These are phyloP conservation scores for Gonocerus acuteangulatus DNA, from an alignment of 2,888 invertebrate genomes.

Conservation along the genomic window DNA sequence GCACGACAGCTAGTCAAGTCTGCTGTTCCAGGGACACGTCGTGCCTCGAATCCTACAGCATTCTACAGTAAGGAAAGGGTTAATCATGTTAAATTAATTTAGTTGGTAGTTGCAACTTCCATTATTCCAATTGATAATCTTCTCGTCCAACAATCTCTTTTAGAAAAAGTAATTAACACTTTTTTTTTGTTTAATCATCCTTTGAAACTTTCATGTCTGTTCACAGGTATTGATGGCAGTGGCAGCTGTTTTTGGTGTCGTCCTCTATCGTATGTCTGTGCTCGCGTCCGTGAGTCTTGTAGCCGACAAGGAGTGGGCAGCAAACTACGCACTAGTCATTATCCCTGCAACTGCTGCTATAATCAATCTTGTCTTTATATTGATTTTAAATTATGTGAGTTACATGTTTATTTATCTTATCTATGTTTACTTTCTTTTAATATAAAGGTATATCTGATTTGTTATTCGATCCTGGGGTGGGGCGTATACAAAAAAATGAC, in stretches of 20 bases:
- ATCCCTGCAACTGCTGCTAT: slow-evolving; percentile 85
- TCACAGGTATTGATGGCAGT: slow-evolving; percentile 66
- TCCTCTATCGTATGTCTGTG: slow-evolving; percentile 82
- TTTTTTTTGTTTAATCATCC: too few species aligned
- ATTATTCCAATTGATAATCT: too few species aligned
- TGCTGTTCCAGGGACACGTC: too few species aligned
- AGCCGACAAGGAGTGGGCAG: slow-evolving; percentile 54
- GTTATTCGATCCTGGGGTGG: too few species aligned
- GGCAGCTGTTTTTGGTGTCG: slow-evolving; percentile 85
- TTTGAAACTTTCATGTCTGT: too few species aligned
- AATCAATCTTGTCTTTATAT: slow-evolving; percentile 84
- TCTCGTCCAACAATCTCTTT: too few species aligned
- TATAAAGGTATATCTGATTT: slow-evolving; percentile 4
- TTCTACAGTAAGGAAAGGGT: too few species aligned
- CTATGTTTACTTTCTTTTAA: background rate
- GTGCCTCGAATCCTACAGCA: too few species aligned
- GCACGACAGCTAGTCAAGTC: too few species aligned
- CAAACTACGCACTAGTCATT: slow-evolving; percentile 70
- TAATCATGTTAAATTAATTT: too few species aligned
- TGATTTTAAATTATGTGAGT: slow-evolving; percentile 74
- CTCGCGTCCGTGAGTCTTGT: slow-evolving; percentile 61
- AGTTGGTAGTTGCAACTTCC: too few species aligned
- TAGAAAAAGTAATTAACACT: too few species aligned
- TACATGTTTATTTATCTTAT: background rate
- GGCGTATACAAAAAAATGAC: background rate